Evolutionary conservation across 2,888 invertebrate species (phyloP).

Genomic region (Meteorus colon): DNA sequence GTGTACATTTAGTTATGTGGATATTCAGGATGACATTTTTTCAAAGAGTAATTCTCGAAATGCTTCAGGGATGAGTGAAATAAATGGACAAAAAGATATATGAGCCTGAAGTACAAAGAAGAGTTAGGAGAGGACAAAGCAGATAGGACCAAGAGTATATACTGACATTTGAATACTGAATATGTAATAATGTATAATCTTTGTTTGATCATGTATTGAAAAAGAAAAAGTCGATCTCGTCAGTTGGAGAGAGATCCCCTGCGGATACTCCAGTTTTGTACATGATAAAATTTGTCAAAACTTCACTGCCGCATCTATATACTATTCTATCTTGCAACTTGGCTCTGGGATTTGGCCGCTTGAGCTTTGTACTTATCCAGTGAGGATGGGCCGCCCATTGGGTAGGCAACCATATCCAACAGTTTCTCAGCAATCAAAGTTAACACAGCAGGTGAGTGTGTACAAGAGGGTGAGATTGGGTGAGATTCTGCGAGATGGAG

Average conservation of each 20-base stretch:
- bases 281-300: conserved; percentile 46
- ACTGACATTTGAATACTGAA: neutral
- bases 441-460: conserved; percentile 32
- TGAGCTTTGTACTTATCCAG: conserved; percentile 25
- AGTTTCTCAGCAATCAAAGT: conserved; percentile 49
- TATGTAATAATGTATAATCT: neutral
- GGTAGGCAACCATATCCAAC: conserved; percentile 8
- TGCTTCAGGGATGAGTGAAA: neutral
- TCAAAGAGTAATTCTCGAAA: neutral
- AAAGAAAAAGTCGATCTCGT: neutral
- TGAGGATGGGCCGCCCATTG: conserved; percentile 4
- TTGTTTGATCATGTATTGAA: neutral
- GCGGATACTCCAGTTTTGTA: conserved; percentile 35
- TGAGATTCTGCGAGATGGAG: neutral
- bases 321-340: conserved; percentile 19
- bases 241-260: conserved; percentile 20
- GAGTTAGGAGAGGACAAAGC: too few relatives aligned
- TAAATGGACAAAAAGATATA: neutral
- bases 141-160: neutral
- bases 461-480: neutral
- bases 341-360: conserved; percentile 33
- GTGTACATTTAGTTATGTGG: neutral
- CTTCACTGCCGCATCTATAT: conserved; percentile 26
- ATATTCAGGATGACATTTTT: neutral
- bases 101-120: neutral